Percentiles rank a stretch among this genome's conserved stretches.
Conservation (phyloP, 2,113 vertebrate genomes). For the Syrrhaptes paradoxus region DNA sequence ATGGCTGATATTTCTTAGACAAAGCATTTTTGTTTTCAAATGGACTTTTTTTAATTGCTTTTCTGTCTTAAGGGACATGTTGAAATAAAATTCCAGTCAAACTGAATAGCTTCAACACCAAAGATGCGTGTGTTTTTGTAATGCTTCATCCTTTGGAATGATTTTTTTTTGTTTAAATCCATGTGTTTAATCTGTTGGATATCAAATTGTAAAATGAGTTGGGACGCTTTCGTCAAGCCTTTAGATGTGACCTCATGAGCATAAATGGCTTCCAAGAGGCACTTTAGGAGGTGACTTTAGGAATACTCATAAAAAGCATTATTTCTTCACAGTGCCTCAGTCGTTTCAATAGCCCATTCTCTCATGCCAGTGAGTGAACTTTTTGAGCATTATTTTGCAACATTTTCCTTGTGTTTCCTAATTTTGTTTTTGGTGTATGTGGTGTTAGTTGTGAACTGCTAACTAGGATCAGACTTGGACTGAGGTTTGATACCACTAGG, state of each 20-base stretch:
- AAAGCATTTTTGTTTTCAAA: not conserved
- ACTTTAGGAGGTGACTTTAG: not conserved
- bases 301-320: not conserved
- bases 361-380: not conserved
- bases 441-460: not conserved
- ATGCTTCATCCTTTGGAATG: not conserved
- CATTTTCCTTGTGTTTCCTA: not conserved
- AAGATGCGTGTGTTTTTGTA: not conserved
- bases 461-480: not conserved
- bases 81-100: not conserved
- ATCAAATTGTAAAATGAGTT: not conserved
- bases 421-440: not conserved
- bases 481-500: not conserved
- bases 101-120: not conserved
- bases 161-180: not conserved
- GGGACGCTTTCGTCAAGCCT: not conserved
- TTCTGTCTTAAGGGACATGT: not conserved
- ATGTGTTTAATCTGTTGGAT: not conserved
- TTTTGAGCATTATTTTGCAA: not conserved
- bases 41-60: not conserved
- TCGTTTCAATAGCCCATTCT: not conserved
- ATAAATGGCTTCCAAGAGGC: not conserved
- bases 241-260: not conserved
- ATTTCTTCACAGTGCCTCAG: not conserved
- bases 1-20: not conserved